Evolutionary conservation across 2,797 vertebrate genomes (phyloP), one percentile per base, ranked within the genome.

Genomic region (Crypturellus tataupa): DNA sequence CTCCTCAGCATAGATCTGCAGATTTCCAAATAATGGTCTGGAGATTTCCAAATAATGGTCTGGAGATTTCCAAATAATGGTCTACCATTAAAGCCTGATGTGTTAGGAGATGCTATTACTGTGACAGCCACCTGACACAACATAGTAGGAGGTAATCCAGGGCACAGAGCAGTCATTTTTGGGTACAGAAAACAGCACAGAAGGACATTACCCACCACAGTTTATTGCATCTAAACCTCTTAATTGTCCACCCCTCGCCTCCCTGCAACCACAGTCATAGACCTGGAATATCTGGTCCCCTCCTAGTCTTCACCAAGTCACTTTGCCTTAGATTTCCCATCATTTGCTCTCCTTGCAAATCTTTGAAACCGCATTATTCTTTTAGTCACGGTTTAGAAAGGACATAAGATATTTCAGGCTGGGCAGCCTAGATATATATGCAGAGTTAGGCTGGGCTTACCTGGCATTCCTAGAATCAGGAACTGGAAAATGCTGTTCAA

Each of bases 401-500:
- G 13, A 31, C 35, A 42, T 51, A 20, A 49, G 35, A 13, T 2
- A 69, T 11, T 49, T 59, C 5, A 8, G 10, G 15, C 12, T 58
- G 24, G 59, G 42, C 7, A 49, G 59, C 35, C 37, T 31, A 40
- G 59, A 6, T 19, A 23, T 35, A 53, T 19, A 16, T 3, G 24
- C 46, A 72, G 29, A 73, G 14, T n/a, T 17, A 2, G 0, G 1
- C 4, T 39, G 24, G 18, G 39, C 9, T 75, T 40, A 27, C 16
- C 12, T 47, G 29, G 17, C 14, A 3, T 59, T 59, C 0, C 0
- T 3, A 35, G 29, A 4, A 42, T 76, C 15, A 58, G 29, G 42
- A 78, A 58, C 29, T 0, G 1, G 29, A 12, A 19, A 81, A 37
- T 0, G 0, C 6, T 60, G 3, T 58, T 31, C 20, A 58, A 35